phyloP scores from a whole-genome alignment of 1,140 invertebrate genomes.

The Papilio machaon region DNA sequence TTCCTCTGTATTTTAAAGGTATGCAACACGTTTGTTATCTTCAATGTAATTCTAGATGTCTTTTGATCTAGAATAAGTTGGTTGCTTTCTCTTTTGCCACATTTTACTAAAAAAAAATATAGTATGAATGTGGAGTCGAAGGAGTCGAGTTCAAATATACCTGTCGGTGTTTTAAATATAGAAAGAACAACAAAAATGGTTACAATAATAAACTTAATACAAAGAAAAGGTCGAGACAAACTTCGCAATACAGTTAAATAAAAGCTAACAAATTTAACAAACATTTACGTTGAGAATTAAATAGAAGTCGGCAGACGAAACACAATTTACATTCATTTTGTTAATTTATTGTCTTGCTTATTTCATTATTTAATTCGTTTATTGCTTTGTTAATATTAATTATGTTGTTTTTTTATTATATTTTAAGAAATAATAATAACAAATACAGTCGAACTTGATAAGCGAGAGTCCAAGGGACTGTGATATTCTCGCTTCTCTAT shows the following conservation, averaged over 20 bases:
- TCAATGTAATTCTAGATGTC: too few relatives aligned
- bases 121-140: neutral
- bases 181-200: conserved; percentile 29
- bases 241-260: conserved; percentile 14
- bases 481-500: too few relatives aligned
- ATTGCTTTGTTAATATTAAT: conserved; percentile 5
- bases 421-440: neutral
- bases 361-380: neutral
- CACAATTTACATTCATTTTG: conserved; percentile 20
- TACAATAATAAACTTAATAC: neutral
- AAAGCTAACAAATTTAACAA: conserved; percentile 21
- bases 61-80: too few relatives aligned
- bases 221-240: conserved; percentile 12
- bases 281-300: conserved; percentile 16
- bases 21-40: neutral
- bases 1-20: neutral
- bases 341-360: conserved; percentile 15
- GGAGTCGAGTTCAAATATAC: neutral
- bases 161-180: neutral
- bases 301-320: conserved; percentile 3
- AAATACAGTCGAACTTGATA: too few relatives aligned
- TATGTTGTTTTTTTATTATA: neutral
- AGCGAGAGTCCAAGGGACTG: too few relatives aligned
- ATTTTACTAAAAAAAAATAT: too few relatives aligned
- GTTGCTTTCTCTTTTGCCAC: too few relatives aligned